Evolutionary conservation across 1,140 invertebrate species (phyloP), one percentile per base, ranked within the genome.

Genomic region (Brachionus plicatilis): DNA sequence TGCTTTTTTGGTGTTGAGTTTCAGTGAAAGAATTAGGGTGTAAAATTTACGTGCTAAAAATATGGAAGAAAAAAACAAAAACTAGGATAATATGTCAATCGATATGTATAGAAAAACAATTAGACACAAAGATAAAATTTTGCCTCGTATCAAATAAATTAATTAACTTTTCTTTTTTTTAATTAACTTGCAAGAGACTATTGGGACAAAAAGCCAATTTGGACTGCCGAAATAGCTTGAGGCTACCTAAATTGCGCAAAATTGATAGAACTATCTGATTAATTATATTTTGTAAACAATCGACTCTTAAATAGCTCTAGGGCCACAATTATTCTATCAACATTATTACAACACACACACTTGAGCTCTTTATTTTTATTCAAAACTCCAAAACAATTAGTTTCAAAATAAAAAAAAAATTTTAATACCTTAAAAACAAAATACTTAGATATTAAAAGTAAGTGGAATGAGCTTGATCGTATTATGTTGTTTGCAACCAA

Each of bases 291-390:
- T 60, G 53, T 60, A 60, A 60, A 60, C 53, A 60, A 60, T 56
- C 17, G 20, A 20, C 8, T 56, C 53, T 68, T 33, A 33, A 68
- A 68, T 70, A 70, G 53, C 66, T 41, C 66, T n/a, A 70, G 66
- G 66, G 2, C 17, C 17, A 17, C 53, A 60, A 60, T 60, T 60
- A 70, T 47, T 50, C 47, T 76, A 20, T 20, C 20, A 47, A 76
- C 72, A 76, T 76, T 76, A 76, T 76, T 76, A 60, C 72, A 76
- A 76, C 72, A 76, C 24, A 29, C 27, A 53, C 50, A 29, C 47
- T 76, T 50, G 53, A 60, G 53, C 53, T 60, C 17, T 60, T 53
- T 37, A 70, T 70, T 70, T 70, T 70, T 37, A 70, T 70, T 70
- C 37, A 37, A 50, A 76, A 50, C 20, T 76, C 27, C 43, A 76